Evolutionary conservation across 2,113 vertebrate genomes (phyloP).

Genomic region (Craseonycteris thonglongyai): DNA sequence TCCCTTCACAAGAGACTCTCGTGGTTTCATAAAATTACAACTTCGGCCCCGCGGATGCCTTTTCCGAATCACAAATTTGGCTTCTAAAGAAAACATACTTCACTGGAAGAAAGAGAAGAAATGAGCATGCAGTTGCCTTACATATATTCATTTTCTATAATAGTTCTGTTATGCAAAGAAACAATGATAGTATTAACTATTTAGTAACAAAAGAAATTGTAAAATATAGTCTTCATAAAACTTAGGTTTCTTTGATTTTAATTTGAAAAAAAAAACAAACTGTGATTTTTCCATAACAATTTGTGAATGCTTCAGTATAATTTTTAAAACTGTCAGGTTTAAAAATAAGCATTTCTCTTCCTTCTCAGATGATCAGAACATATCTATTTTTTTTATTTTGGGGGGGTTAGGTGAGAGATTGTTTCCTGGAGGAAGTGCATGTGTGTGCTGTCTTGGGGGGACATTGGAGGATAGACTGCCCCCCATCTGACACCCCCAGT

Average conservation of each 20-base stretch:
- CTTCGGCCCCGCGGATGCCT: slow-evolving; percentile 37
- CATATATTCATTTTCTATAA: slow-evolving; percentile 61
- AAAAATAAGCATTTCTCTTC: not conserved
- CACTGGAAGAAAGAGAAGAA: slow-evolving; percentile 34
- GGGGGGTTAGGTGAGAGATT: not conserved
- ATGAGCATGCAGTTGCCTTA: slow-evolving; percentile 44
- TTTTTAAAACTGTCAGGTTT: not conserved
- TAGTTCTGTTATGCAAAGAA: slow-evolving; percentile 47
- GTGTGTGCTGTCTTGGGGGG: not conserved
- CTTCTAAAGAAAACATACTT: slow-evolving; percentile 58
- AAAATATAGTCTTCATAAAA: not conserved
- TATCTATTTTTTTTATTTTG: not conserved
- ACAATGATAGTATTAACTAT: slow-evolving; percentile 51
- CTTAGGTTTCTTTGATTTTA: not conserved
- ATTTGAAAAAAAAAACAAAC: not conserved
- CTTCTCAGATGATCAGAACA: not conserved
- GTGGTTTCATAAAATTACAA: slow-evolving; percentile 68
- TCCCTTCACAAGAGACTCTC: slow-evolving; percentile 51
- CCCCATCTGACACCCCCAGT: accelerated
- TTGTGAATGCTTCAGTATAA: not conserved
- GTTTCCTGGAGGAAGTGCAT: not conserved
- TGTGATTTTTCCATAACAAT: not conserved
- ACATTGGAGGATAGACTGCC: not conserved
- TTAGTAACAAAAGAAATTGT: slow-evolving; percentile 60
- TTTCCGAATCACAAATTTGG: slow-evolving; percentile 61